Evolutionary conservation across 2,888 invertebrate genomes (phyloP), one percentile per base, ranked within the genome.

Genomic region (Bombylius discolor): DNA sequence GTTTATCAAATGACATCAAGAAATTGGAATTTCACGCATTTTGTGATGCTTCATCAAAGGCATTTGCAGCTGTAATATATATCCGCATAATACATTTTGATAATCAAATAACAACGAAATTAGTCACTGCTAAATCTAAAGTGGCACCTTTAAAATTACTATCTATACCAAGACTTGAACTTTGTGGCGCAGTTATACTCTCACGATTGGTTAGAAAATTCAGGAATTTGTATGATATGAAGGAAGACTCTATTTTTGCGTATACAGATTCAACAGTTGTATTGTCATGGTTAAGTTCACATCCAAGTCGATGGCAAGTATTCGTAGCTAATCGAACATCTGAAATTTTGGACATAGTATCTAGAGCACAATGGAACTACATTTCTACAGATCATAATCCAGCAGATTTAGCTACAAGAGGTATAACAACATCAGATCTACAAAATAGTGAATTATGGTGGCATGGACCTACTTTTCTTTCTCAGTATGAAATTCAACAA

Each of bases 141-240:
- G 51, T 51, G 9, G 51, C 58, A 32, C 58, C 58, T 2, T 4
- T 53, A 5, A 65, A 64, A 47, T 47, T 52, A 12, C 53, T 60
- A 5, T 59, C 63, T 1, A 56, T 65, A 31, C 61, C 64, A 5
- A 51, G 64, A 11, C 51, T 66, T 6, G 62, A 64, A 39, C 53
- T 66, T 31, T 53, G 58, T 7, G 56, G 47, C n/a, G 58, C 60
- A 11, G 9, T 56, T n/a, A 23, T 42, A 5, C 34, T 53, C 5
- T 47, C 47, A n/a, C 31, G 34, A 6, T 11, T 48, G 8, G 9
- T 11, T 5, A 7, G 4, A 36, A 3, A 36, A 4, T 36, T 36
- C 4, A 36, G 9, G 1, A 8, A 8, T 5, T 8, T 36, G 36
- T 36, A 36, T 9, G 9, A 36, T 9, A 1, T 36, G 1, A 36